Evolutionary conservation across 2,888 invertebrate genomes (phyloP).

Genomic region (Beris chalybata): DNA sequence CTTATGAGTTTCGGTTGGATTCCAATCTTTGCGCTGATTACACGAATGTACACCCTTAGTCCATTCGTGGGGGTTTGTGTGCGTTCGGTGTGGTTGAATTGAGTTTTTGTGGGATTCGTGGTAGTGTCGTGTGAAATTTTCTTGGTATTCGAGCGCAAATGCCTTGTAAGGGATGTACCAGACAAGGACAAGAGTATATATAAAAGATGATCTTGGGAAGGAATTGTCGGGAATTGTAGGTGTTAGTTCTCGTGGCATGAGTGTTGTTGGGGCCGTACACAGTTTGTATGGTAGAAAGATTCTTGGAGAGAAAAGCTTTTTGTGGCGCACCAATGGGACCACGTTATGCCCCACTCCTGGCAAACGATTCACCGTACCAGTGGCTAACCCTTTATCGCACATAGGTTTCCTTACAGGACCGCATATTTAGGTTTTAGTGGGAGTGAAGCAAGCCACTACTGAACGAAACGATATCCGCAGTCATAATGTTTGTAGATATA

Average conservation of each 20-base stretch:
- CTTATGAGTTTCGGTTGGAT: slow-evolving; percentile 32
- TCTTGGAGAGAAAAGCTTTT: slow-evolving; percentile 51
- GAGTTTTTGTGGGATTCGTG: slow-evolving; percentile 40
- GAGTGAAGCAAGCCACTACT: slow-evolving; percentile 54
- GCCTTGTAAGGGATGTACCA: slow-evolving; percentile 33
- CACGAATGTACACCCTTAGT: slow-evolving; percentile 8
- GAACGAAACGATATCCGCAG: slow-evolving; percentile 54
- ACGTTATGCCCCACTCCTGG: slow-evolving; percentile 54
- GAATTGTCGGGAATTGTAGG: slow-evolving; percentile 17
- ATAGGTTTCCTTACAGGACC: slow-evolving; percentile 59
- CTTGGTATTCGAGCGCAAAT: slow-evolving; percentile 34
- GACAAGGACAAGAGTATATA: slow-evolving; percentile 24
- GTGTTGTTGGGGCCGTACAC: slow-evolving; percentile 27
- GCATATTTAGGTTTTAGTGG: slow-evolving; percentile 59
- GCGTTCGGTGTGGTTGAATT: slow-evolving; percentile 31
- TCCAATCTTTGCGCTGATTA: slow-evolving; percentile 36
- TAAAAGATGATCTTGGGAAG: slow-evolving; percentile 18
- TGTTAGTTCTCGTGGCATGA: slow-evolving; percentile 12
- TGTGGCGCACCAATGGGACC: slow-evolving; percentile 59
- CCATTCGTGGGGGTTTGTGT: slow-evolving; percentile 6
- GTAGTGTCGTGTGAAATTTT: slow-evolving; percentile 39
- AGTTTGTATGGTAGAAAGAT: slow-evolving; percentile 37
- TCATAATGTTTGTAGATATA: slow-evolving; percentile 41
- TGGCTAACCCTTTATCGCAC: slow-evolving; percentile 59
- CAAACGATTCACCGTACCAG: slow-evolving; percentile 50